Evolutionary conservation across 92 coral and sea anemone genomes (phyloP).

Genomic region (Pocillopora grandis): DNA sequence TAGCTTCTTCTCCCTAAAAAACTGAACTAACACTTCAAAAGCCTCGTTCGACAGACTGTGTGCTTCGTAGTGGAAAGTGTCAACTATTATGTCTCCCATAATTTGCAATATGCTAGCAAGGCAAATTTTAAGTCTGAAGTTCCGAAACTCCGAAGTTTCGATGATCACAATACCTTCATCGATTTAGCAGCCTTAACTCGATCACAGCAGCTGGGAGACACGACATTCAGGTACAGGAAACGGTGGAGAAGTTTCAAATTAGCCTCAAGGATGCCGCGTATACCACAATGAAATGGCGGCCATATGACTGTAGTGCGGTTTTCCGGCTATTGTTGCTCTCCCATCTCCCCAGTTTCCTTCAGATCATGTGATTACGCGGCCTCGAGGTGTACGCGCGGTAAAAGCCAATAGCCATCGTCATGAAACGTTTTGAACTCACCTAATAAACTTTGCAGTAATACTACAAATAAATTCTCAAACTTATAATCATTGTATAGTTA

Average conservation of each 20-base stretch:
- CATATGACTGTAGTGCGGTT: conserved; percentile 15
- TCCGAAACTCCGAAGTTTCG: background rate
- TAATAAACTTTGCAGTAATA: too few relatives aligned
- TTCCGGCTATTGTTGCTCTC: background rate
- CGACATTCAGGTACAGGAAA: conserved; percentile 5
- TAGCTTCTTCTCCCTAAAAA: conserved; percentile 79
- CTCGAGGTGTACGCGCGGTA: background rate
- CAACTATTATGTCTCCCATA: conserved; percentile 86
- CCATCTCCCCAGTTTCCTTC: conserved; percentile 6
- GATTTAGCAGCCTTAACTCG: background rate
- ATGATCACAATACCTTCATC: background rate
- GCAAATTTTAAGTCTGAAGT: conserved; percentile 1
- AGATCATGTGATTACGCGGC: background rate
- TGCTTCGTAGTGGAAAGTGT: conserved; percentile 74
- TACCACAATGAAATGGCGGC: conserved; percentile 20
- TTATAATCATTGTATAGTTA: too few relatives aligned
- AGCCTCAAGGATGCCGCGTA: background rate
- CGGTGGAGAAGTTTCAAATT: conserved; percentile 1
- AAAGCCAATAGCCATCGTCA: too few relatives aligned
- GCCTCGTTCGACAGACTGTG: conserved; percentile 68
- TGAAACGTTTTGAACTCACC: too few relatives aligned
- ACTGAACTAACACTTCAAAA: conserved; percentile 71
- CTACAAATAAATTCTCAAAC: too few relatives aligned
- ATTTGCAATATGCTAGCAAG: background rate
- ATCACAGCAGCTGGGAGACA: background rate